Conservation (phyloP, 2,113 vertebrate genomes). For the Phalacrocorax carbo region DNA sequence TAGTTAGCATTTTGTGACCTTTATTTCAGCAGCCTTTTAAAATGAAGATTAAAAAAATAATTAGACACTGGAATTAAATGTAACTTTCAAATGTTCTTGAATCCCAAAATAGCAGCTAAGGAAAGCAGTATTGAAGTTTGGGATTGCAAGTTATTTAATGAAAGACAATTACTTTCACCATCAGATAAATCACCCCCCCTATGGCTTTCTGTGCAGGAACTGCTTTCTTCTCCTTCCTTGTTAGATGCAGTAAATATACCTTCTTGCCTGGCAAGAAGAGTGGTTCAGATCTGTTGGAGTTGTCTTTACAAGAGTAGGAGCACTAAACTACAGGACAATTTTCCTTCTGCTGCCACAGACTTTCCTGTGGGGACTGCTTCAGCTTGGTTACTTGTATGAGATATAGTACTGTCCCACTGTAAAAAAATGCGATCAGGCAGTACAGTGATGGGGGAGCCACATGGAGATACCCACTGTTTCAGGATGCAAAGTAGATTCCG, state of each 20-base stretch:
- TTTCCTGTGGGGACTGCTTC: background rate
- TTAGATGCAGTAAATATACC: background rate
- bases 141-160: constrained; percentile 26
- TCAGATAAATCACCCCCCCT: constrained; percentile 5
- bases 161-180: constrained; percentile 8
- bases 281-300: background rate
- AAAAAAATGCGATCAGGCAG: background rate
- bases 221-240: background rate
- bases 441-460: background rate
- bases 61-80: constrained; percentile 21
- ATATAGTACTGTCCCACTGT: background rate
- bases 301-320: background rate
- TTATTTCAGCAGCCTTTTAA: constrained; percentile 14
- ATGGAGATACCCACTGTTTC: background rate
- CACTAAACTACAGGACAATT: background rate
- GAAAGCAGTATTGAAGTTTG: background rate
- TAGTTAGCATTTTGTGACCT: constrained; percentile 28
- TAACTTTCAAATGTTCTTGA: constrained; percentile 36
- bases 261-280: background rate
- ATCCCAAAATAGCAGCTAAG: constrained; percentile 30
- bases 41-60: constrained; percentile 37
- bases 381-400: background rate
- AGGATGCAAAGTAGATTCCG: background rate
- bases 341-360: background rate
- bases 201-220: background rate